Conservation (phyloP, 2,113 vertebrate genomes). For the Chionis minor region DNA sequence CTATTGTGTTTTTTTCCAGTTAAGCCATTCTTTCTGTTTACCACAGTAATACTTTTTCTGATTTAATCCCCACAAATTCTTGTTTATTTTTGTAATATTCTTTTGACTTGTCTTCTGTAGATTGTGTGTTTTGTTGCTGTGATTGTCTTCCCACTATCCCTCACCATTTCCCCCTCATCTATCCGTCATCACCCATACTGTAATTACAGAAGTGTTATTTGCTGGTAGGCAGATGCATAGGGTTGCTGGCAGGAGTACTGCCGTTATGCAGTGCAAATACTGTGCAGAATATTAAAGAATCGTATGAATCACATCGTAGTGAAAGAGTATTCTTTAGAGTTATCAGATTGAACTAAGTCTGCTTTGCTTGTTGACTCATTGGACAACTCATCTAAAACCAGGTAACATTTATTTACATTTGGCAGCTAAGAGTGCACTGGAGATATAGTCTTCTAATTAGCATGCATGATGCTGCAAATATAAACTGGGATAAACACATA, state of each 20-base stretch:
- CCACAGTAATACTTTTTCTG: neutral
- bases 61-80: neutral
- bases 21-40: neutral
- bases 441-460: conserved; percentile 63
- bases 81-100: conserved; percentile 10
- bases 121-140: neutral
- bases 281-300: conserved; percentile 51
- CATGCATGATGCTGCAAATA: conserved; percentile 37
- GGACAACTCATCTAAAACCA: conserved; percentile 29
- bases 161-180: neutral
- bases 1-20: neutral
- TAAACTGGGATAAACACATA: conserved; percentile 42
- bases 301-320: conserved; percentile 40
- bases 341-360: conserved; percentile 23
- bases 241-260: conserved; percentile 15
- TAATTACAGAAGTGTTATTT: conserved; percentile 57
- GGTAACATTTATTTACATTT: conserved; percentile 25
- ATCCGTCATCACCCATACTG: neutral
- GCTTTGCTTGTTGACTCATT: conserved; percentile 34
- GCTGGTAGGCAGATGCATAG: conserved; percentile 27
- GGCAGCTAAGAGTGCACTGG: neutral
- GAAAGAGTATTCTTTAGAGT: conserved; percentile 6
- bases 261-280: conserved; percentile 33
- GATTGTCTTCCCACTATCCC: conserved; percentile 16
- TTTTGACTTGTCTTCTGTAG: conserved; percentile 7